These are phyloP conservation scores for Rhyacophila brunnea DNA, from an alignment of 1,140 invertebrate genomes.

Conservation along the genomic window DNA sequence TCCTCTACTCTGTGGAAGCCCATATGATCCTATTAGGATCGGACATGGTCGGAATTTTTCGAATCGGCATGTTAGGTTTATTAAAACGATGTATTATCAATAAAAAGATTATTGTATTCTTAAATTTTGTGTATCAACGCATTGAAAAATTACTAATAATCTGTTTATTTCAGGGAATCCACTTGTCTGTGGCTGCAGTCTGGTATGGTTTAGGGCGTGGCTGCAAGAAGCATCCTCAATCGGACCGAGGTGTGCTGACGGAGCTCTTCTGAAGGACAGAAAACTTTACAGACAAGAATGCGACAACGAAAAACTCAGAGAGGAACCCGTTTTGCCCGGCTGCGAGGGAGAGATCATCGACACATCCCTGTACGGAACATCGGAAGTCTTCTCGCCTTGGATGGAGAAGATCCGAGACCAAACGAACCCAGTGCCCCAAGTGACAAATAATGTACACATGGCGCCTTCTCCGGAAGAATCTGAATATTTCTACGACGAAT, in stretches of 20 bases:
- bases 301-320: constrained; percentile 47
- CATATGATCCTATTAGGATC: too few species aligned
- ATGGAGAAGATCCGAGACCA: constrained; percentile 54
- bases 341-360: constrained; percentile 64
- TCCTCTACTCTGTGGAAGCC: too few species aligned
- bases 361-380: constrained; percentile 49
- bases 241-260: constrained; percentile 74
- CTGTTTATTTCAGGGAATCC: constrained; percentile 68
- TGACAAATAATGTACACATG: constrained; percentile 34
- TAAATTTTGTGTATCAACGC: too few species aligned
- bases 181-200: constrained; percentile 73
- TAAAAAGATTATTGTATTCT: too few species aligned
- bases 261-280: constrained; percentile 68
- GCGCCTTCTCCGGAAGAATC: constrained; percentile 66
- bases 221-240: constrained; percentile 67
- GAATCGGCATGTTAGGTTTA: too few species aligned
- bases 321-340: constrained; percentile 58
- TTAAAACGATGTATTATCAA: too few species aligned
- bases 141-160: not conserved
- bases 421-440: constrained; percentile 35
- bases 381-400: constrained; percentile 54
- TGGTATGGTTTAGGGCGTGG: constrained; percentile 82
- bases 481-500: constrained; percentile 80
- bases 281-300: constrained; percentile 69
- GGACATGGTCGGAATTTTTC: too few species aligned